Evolutionary conservation across 2,888 invertebrate species (phyloP).

Genomic region (Orthonevra nobilis): DNA sequence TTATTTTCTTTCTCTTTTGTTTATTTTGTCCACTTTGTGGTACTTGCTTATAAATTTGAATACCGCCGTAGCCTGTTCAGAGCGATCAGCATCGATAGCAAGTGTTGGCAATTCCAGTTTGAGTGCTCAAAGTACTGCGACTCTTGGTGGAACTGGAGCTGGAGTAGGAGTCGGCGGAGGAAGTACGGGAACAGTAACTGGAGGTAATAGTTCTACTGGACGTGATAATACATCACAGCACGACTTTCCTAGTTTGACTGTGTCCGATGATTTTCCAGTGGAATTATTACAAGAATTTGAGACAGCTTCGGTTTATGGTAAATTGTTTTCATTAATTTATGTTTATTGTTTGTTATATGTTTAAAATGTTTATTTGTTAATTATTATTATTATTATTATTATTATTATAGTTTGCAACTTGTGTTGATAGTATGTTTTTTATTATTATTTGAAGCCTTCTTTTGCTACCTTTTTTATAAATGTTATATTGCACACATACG

Average conservation of each 20-base stretch:
- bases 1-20: constrained; percentile 45
- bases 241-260: constrained; percentile 81
- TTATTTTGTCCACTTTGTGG: constrained; percentile 48
- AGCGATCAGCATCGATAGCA: constrained; percentile 79
- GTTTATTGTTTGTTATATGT: constrained; percentile 53
- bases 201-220: constrained; percentile 70
- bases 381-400: constrained; percentile 21
- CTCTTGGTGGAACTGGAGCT: constrained; percentile 76
- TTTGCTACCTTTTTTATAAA: constrained; percentile 27
- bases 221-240: constrained; percentile 79
- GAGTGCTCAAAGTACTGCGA: constrained; percentile 77
- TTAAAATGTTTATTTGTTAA: constrained; percentile 21
- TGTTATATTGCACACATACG: constrained; percentile 54
- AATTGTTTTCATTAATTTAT: constrained; percentile 71
- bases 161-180: constrained; percentile 67
- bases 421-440: constrained; percentile 1
- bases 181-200: constrained; percentile 59
- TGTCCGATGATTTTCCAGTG: constrained; percentile 80
- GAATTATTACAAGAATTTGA: constrained; percentile 79
- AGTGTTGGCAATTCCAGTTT: constrained; percentile 79
- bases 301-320: constrained; percentile 79
- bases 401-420: constrained; percentile 18
- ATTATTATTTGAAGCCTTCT: constrained; percentile 4
- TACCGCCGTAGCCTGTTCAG: constrained; percentile 79
- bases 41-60: constrained; percentile 45